Evolutionary conservation across 1,140 invertebrate species (phyloP), one percentile per base, ranked within the genome.

Genomic region (Drosophila orosa): DNA sequence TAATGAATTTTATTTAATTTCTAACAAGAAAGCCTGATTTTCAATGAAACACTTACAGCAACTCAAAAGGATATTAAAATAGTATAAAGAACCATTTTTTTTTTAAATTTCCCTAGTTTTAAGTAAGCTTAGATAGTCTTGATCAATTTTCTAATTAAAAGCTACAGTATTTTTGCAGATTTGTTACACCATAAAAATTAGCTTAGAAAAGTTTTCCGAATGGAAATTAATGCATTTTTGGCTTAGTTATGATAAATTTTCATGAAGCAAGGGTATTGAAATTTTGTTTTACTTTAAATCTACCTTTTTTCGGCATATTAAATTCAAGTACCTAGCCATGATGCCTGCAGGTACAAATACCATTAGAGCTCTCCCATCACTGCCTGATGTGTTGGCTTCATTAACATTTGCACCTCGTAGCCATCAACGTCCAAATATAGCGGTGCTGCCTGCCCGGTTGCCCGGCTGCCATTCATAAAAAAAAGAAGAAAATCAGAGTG

Each of bases 401-500:
- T 86, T 86, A 87, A 86, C 82, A 87, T 86, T 86, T 87, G 82
- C 78, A 65, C 61, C 78, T 81, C 79, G 82, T 87, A 72, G 82
- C 62, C 81, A 69, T 74, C 72, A 50, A 47, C 61, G 62, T 50
- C 83, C 83, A 87, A 87, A 86, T 86, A 83, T 79, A 87, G 83
- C 68, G 57, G 69, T 72, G 55, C 73, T 81, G 35, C 58, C 56
- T 22, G 27, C 56, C 17, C 39, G 74, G 27, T 55, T 17, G 35
- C 52, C 13, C 12, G 73, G 29, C 61, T 86, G 83, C 83, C 83
- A 86, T 86, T 86, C 83, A 86, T 86, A 83, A 86, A 82, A 78
- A 75, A 63, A 33, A 25, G n/a, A 47, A 19, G 33, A 27, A n/a
- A n/a, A n/a, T n/a, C 24, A 19, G 22, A 57, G 29, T 48, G 40